Conservation (phyloP, 2,797 vertebrate species). For the Alfaro cultratus region DNA sequence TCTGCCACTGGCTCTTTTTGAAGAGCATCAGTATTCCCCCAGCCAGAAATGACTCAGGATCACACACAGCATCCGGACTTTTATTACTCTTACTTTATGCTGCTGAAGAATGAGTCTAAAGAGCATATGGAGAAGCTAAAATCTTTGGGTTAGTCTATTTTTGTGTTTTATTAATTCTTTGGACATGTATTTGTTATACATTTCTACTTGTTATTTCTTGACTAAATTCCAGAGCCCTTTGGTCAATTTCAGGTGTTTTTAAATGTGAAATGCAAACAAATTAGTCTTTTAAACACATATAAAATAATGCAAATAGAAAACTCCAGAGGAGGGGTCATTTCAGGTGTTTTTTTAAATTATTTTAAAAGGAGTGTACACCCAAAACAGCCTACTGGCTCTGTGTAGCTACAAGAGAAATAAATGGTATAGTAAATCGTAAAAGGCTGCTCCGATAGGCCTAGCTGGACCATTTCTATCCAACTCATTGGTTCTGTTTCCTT, state of each 20-base stretch:
- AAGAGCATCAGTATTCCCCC: background rate
- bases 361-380: background rate
- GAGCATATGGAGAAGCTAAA: background rate
- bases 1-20: background rate
- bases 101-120: background rate
- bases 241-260: background rate
- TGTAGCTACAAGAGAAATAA: background rate
- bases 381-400: background rate
- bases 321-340: background rate
- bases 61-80: background rate
- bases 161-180: background rate
- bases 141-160: background rate
- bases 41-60: background rate
- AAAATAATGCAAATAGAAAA: background rate
- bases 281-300: background rate
- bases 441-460: background rate
- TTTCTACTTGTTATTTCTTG: background rate
- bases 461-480: background rate
- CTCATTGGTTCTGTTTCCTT: constrained; percentile 10
- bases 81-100: background rate
- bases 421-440: background rate
- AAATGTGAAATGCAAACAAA: background rate
- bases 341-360: background rate
- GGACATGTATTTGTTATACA: background rate
- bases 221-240: background rate